A percentile compares a stretch with the other conserved stretches of the same genome.
Conservation (phyloP, 2,797 vertebrate species). For the Alectoris magna region DNA sequence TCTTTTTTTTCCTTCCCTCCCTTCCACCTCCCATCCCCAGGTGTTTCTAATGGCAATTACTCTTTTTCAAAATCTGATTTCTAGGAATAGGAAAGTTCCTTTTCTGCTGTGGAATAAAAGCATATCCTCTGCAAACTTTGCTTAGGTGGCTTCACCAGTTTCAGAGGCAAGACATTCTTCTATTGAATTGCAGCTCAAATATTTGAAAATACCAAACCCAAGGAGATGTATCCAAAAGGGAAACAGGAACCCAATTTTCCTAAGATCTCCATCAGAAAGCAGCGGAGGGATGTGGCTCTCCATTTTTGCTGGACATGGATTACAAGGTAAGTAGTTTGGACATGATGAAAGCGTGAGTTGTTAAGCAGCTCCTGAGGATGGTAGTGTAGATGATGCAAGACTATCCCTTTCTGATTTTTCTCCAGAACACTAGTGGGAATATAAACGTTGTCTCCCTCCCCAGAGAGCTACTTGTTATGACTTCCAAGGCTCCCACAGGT, state of each 20-base stretch:
- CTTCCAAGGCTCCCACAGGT: neutral
- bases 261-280: neutral
- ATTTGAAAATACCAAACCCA: neutral
- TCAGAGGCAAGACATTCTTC: neutral
- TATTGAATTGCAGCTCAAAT: neutral
- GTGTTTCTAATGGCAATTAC: neutral
- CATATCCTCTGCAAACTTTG: neutral
- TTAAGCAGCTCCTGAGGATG: neutral
- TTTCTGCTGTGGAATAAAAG: neutral
- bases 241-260: neutral
- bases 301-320: neutral
- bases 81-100: neutral
- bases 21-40: rapidly evolving
- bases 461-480: neutral
- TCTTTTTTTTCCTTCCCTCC: neutral
- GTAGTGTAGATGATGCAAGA: neutral
- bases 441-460: neutral
- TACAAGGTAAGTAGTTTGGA: neutral
- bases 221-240: neutral
- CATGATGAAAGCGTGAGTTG: neutral
- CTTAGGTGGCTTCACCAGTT: neutral
- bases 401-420: neutral
- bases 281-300: neutral
- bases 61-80: neutral
- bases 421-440: rapidly evolving